These are phyloP conservation scores for Mimachlamys varia DNA, from an alignment of 2,888 invertebrate species.

Conservation along the genomic window DNA sequence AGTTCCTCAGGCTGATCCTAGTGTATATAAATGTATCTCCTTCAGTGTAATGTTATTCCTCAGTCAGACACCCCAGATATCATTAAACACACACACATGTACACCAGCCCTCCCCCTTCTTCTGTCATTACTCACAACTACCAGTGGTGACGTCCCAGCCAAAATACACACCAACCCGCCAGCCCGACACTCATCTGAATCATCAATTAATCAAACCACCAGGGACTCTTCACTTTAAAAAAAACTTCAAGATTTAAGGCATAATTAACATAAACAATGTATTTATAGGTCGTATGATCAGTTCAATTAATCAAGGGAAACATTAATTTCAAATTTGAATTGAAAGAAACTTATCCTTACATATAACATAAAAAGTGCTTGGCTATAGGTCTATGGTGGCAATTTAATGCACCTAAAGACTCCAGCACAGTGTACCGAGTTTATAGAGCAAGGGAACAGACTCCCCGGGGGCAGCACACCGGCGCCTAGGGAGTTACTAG, in stretches of 20 bases:
- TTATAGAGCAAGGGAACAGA: not conserved
- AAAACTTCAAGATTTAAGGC: not conserved
- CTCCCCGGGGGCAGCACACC: not conserved
- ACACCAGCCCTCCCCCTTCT: not conserved
- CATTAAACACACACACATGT: not conserved
- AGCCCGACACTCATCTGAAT: not conserved
- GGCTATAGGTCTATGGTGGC: not conserved
- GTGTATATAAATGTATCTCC: not conserved
- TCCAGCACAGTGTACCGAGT: not conserved
- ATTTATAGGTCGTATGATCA: not conserved
- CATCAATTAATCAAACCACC: constrained; percentile 23
- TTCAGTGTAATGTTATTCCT: not conserved
- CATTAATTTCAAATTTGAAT: not conserved
- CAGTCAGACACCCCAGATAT: not conserved
- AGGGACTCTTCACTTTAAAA: not conserved
- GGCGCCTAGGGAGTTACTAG: not conserved
- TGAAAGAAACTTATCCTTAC: not conserved
- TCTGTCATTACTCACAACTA: constrained; percentile 6
- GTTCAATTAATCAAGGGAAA: not conserved
- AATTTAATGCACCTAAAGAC: not conserved
- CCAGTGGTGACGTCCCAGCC: not conserved
- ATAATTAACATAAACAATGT: not conserved
- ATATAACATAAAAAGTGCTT: not conserved
- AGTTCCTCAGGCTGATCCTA: not conserved
- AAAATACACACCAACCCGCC: not conserved